Evolutionary conservation across 2,797 vertebrate genomes (phyloP).

Genomic region (Anguilla marmorata): DNA sequence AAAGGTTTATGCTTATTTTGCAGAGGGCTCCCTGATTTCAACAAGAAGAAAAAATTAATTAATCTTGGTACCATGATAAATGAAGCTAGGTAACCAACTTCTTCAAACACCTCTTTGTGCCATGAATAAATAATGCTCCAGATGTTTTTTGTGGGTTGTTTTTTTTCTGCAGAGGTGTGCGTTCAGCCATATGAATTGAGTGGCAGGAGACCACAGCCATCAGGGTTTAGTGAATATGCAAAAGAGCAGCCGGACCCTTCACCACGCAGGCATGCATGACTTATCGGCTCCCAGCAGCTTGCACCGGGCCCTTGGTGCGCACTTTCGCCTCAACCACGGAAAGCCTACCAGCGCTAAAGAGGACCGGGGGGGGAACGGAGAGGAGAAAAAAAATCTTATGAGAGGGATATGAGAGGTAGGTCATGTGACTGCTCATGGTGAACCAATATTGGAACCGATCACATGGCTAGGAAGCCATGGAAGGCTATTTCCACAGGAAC

Average conservation of each 20-base stretch:
- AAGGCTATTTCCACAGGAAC: slow-evolving; percentile 22
- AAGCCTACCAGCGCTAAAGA: slow-evolving; percentile 4
- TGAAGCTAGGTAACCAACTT: slow-evolving; percentile 33
- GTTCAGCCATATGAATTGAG: slow-evolving; percentile 39
- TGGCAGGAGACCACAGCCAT: slow-evolving; percentile 39
- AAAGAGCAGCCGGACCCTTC: slow-evolving; percentile 42
- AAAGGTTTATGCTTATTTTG: slow-evolving; percentile 23
- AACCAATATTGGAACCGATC: slow-evolving; percentile 17
- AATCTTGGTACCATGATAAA: slow-evolving; percentile 20
- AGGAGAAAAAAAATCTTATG: slow-evolving; percentile 3
- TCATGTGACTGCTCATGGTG: slow-evolving; percentile 24
- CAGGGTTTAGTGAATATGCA: slow-evolving; percentile 35
- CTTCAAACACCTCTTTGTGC: slow-evolving; percentile 13
- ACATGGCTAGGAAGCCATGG: slow-evolving; percentile 14
- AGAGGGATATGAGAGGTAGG: slow-evolving; percentile 2
- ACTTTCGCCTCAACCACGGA: slow-evolving; percentile 30
- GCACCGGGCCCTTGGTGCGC: slow-evolving; percentile 39
- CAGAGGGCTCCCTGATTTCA: neutral
- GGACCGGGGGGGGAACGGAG: slow-evolving; percentile 2
- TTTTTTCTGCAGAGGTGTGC: slow-evolving; percentile 43
- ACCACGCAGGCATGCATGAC: slow-evolving; percentile 42
- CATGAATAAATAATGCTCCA: slow-evolving; percentile 64
- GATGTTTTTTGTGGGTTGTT: slow-evolving; percentile 42
- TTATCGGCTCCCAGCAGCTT: slow-evolving; percentile 62
- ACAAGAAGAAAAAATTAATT: slow-evolving; percentile 21